Conservation (phyloP, 2,113 vertebrate genomes). For the Alces alces region DNA sequence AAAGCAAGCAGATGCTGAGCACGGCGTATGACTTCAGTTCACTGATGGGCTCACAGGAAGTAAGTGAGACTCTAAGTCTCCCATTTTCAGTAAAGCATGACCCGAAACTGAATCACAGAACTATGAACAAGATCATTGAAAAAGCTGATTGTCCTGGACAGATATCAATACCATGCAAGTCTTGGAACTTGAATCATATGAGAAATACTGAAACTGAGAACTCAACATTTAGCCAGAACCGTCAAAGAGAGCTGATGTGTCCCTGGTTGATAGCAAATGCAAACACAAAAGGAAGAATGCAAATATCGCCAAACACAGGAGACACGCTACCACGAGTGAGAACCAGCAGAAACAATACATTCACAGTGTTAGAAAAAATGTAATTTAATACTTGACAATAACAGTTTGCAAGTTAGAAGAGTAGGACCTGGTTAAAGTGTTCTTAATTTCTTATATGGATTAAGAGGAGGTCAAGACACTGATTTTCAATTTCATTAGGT, state of each 20-base stretch:
- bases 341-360: background rate
- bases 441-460: background rate
- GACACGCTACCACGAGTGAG: background rate
- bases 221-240: background rate
- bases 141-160: background rate
- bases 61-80: background rate
- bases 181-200: background rate
- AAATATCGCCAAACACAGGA: background rate
- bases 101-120: background rate
- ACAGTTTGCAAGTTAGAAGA: background rate
- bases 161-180: background rate
- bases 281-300: background rate
- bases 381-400: background rate
- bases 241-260: background rate
- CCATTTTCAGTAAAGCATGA: background rate
- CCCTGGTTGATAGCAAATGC: background rate
- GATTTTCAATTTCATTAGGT: background rate
- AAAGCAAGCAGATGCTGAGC: background rate
- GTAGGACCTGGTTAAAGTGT: background rate
- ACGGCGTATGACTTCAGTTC: background rate
- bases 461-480: background rate
- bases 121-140: background rate
- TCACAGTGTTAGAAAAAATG: background rate
- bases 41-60: background rate
- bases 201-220: background rate